Evolutionary conservation across 1,140 invertebrate genomes (phyloP).

Genomic region (Amphibalanus amphitrite): DNA sequence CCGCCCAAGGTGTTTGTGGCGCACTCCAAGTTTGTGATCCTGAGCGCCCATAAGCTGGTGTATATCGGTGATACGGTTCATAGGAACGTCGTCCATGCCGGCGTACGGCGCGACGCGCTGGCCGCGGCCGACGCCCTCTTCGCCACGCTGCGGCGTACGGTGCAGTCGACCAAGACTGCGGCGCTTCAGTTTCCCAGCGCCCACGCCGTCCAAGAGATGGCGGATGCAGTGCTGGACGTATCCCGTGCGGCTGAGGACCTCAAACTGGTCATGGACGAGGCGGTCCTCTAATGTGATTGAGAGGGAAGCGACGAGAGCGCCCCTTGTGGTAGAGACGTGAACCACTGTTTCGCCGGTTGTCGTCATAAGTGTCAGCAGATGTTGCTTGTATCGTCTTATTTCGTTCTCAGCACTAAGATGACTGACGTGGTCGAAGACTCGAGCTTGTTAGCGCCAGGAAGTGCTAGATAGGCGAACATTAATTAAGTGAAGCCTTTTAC

Average conservation of each 20-base stretch:
- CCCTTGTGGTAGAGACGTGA: too few species aligned
- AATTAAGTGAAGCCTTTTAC: too few species aligned
- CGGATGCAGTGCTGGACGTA: conserved; percentile 67
- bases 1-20: conserved; percentile 83
- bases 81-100: conserved; percentile 47
- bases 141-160: conserved; percentile 62
- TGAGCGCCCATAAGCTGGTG: conserved; percentile 79
- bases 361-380: too few species aligned
- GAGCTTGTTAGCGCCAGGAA: too few species aligned
- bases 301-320: too few species aligned
- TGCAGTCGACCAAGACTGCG: conserved; percentile 71
- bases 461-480: too few species aligned
- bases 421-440: too few species aligned
- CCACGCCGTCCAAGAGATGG: conserved; percentile 78
- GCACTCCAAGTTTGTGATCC: conserved; percentile 81
- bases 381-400: too few species aligned
- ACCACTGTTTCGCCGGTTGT: too few species aligned
- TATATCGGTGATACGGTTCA: conserved; percentile 84
- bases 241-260: conserved; percentile 56
- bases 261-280: conserved; percentile 44
- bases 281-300: conserved; percentile 20
- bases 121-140: conserved; percentile 65
- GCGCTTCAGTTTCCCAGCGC: conserved; percentile 79
- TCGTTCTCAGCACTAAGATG: too few species aligned
- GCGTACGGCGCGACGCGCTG: conserved; percentile 50